Conservation (phyloP, 30 jellyfish, hydroid and myxozoan genomes). For the Pseudorhiza aurosa region DNA sequence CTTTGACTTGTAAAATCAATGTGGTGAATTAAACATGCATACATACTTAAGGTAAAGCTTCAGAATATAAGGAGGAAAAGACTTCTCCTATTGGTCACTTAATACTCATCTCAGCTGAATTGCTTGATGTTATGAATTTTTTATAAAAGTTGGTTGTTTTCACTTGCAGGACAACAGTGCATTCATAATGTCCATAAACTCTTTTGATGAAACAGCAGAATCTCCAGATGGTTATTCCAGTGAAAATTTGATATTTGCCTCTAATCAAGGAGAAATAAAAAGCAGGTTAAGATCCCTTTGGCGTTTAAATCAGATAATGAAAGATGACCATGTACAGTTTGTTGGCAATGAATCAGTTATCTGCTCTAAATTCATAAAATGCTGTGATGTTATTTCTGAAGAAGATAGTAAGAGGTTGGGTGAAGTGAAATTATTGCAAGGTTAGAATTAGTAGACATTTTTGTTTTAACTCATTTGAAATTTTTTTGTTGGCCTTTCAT, state of each 20-base stretch:
- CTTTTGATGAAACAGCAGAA: background rate
- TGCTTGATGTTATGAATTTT: no score
- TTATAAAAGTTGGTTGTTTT: background rate
- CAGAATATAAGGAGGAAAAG: no score
- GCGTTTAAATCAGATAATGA: background rate
- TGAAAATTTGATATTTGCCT: background rate
- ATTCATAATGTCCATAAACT: background rate
- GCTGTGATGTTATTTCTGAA: background rate
- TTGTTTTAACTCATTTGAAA: no score
- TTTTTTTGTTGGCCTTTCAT: no score
- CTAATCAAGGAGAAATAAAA: background rate
- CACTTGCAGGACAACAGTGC: background rate
- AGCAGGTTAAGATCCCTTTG: background rate
- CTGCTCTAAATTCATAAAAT: background rate
- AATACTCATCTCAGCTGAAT: no score
- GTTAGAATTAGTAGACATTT: background rate
- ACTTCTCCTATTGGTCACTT: no score
- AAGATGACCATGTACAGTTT: background rate
- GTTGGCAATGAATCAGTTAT: background rate
- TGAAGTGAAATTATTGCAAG: background rate
- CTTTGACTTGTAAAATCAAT: no score
- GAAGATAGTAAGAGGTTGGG: background rate
- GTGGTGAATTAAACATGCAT: no score
- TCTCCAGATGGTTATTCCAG: background rate
- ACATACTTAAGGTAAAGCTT: no score